Base-by-base conservation (phyloP, 2,888 invertebrate genomes). In the Drosophila crucigera region DNA sequence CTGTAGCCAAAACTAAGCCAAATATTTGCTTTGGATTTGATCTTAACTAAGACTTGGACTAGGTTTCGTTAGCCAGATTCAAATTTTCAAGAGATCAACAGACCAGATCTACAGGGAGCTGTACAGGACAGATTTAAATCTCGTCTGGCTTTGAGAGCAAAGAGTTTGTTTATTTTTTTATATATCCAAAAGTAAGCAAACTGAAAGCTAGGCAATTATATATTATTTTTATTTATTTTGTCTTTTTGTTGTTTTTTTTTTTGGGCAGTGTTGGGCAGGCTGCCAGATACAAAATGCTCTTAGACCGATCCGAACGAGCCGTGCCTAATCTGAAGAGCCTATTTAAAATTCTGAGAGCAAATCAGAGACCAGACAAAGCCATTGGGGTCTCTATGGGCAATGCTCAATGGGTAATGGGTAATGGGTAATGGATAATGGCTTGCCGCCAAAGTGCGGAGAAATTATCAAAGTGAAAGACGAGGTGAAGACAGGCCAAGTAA, bases 381-480 rank as follows among this genome's bases (percentile, higher is more conserved):
- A 28, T 28, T 55, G 55, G 55, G 39, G 52, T 47, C 47, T 47
- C 47, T 47, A 47, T 47, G 47, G 47, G 43, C 55, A 59, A 30
- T 30, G 54, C 53, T 39, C 56, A 61, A 52, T 59, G 56, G 72
- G 47, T 22, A 47, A 47, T 47, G 47, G 47, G 9, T 47, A 47
- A 22, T 47, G 65, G 71, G 22, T 59, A 60, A 73, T 76, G 64
- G 64, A 33, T 64, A 66, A 78, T 80, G 77, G 89, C 79, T 79
- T 74, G 82, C 82, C 82, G 84, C 84, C 84, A 84, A 82, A 84
- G 73, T 62, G 83, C 72, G 88, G 89, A 87, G 86, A 87, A 87
- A 90, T 87, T 86, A 87, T 90, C 87, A 89, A 87, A 89, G 86
- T 84, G 87, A 86, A 84, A 85, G 89, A 84, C 80, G 64, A 60